Conservation (phyloP, 2,113 vertebrate species). For the Corythaeola cristata region DNA sequence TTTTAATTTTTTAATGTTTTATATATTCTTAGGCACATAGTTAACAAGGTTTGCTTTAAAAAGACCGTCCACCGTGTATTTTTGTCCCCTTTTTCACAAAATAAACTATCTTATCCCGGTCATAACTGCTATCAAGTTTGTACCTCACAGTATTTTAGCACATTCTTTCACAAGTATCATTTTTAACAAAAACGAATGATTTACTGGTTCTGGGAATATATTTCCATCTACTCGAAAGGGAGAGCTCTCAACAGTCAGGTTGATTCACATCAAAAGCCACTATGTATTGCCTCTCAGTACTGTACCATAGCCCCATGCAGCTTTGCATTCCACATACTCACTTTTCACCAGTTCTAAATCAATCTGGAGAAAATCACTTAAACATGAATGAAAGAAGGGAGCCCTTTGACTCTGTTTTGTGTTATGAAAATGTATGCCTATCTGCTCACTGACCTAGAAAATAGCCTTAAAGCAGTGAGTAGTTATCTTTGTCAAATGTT, state of each 20-base stretch:
- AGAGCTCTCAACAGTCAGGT: background rate
- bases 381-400: conserved; percentile 14
- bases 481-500: background rate
- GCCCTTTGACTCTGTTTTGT: background rate
- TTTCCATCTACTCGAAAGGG: background rate
- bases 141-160: background rate
- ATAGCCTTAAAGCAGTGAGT: background rate
- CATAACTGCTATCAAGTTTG: background rate
- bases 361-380: background rate
- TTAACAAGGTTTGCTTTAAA: background rate
- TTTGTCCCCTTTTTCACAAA: background rate
- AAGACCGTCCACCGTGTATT: background rate
- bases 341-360: background rate
- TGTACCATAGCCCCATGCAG: background rate
- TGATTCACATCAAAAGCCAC: background rate
- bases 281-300: background rate
- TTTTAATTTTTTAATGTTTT: background rate
- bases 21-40: background rate
- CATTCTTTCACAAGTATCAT: background rate
- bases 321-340: background rate
- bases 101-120: background rate
- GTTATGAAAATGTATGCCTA: background rate
- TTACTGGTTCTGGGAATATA: background rate
- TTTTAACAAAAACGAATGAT: background rate
- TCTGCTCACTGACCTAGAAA: background rate